These are phyloP conservation scores for Onchidella celtica DNA, from an alignment of 2,888 invertebrate genomes.

Conservation along the genomic window DNA sequence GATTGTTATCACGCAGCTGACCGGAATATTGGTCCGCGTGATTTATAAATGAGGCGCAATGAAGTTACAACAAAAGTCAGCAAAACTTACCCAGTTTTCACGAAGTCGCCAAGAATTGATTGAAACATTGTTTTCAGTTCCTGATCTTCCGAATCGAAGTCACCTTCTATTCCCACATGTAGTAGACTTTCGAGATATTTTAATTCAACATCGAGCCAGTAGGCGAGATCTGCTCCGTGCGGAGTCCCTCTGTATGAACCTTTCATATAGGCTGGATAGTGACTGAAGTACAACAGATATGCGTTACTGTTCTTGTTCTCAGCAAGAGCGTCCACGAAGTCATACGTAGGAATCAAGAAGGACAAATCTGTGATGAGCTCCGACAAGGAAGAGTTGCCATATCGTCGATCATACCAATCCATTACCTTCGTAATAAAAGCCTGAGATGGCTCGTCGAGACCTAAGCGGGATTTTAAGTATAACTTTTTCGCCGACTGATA, in stretches of 20 bases:
- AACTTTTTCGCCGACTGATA: neutral
- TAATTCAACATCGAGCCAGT: constrained; percentile 24
- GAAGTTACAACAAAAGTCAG: too few species aligned
- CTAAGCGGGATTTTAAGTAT: too few species aligned
- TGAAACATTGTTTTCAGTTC: too few species aligned
- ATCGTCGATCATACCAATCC: constrained; percentile 3
- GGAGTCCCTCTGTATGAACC: neutral
- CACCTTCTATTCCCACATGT: too few species aligned
- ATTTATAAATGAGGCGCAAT: too few species aligned
- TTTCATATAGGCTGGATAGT: constrained; percentile 21
- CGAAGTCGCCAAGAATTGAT: too few species aligned
- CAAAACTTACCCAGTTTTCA: too few species aligned
- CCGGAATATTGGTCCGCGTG: too few species aligned
- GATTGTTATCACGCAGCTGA: too few species aligned
- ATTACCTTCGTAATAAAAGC: neutral
- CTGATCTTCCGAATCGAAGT: too few species aligned
- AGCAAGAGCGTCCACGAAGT: neutral
- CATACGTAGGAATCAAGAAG: constrained; percentile 18
- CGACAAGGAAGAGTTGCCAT: neutral
- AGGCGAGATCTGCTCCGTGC: constrained; percentile 7
- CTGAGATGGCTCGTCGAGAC: neutral
- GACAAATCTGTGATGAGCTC: constrained; percentile 12
- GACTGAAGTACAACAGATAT: constrained; percentile 21
- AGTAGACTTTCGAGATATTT: neutral
- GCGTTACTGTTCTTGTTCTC: neutral